These are phyloP conservation scores for Syngnathus scovelli DNA, from an alignment of 2,113 vertebrate genomes.

Conservation along the genomic window DNA sequence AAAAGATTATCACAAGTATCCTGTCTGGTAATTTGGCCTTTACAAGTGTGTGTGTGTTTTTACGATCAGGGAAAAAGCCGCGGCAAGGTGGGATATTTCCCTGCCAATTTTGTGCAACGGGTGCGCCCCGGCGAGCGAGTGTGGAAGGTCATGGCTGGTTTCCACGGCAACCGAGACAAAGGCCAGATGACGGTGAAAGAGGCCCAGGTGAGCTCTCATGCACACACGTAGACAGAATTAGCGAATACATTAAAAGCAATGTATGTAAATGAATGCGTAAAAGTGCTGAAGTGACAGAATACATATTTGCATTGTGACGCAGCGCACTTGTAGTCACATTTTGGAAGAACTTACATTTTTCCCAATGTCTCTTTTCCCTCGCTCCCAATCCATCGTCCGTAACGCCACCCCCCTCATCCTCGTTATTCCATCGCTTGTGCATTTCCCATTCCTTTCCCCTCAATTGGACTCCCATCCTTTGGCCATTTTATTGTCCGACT, in stretches of 20 bases:
- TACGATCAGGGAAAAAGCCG: conserved; percentile 79
- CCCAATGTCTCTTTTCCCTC: not conserved
- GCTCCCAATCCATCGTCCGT: not conserved
- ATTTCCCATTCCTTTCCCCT: not conserved
- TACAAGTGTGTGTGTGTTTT: conserved; percentile 27
- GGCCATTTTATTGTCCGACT: not conserved
- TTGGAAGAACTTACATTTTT: conserved; percentile 16
- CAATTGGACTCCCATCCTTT: not conserved
- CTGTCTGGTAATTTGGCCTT: not conserved
- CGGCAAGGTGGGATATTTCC: conserved; percentile 85
- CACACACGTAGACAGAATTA: conserved; percentile 7
- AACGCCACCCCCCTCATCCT: not conserved
- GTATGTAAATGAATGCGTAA: conserved; percentile 54
- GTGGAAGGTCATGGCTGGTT: conserved; percentile 81
- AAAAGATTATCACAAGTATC: not conserved
- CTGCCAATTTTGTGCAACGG: conserved; percentile 89
- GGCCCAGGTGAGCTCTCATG: conserved; percentile 74
- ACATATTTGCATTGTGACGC: conserved; percentile 17
- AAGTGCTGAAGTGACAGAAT: conserved; percentile 43
- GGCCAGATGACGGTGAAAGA: conserved; percentile 86
- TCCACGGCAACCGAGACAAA: conserved; percentile 80
- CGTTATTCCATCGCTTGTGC: not conserved
- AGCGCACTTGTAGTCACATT: conserved; percentile 15
- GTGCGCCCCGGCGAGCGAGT: conserved; percentile 84
- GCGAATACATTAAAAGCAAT: conserved; percentile 6